These are phyloP conservation scores for Chrosomus eos DNA, from an alignment of 2,797 vertebrate species.

Conservation along the genomic window DNA sequence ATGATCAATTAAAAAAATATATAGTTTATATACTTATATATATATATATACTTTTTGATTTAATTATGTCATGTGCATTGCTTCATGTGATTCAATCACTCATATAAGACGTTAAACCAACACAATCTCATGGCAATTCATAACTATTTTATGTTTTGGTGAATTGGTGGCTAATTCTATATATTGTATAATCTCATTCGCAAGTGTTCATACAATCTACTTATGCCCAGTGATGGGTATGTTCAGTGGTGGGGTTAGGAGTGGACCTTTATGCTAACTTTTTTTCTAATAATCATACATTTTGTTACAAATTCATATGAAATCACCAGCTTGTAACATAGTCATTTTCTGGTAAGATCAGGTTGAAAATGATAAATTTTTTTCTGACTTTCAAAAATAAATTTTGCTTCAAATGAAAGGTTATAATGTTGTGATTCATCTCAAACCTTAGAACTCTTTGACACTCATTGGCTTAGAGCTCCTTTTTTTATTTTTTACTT, in stretches of 20 bases:
- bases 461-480: background rate
- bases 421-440: background rate
- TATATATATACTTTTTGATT: background rate
- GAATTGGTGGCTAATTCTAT: background rate
- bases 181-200: background rate
- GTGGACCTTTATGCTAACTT: background rate
- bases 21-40: too few species aligned
- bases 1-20: background rate
- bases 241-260: background rate
- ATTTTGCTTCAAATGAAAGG: background rate
- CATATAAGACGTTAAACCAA: background rate
- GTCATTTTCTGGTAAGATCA: background rate
- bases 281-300: background rate
- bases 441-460: background rate
- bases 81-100: background rate
- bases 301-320: background rate
- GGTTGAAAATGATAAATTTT: background rate
- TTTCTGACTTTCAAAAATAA: background rate
- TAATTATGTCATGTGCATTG: background rate
- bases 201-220: background rate
- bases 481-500: background rate
- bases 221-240: background rate
- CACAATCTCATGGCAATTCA: background rate
- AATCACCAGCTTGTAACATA: background rate
- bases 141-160: background rate